Conservation (phyloP, 2,797 vertebrate species). For the Leuciscus waleckii region DNA sequence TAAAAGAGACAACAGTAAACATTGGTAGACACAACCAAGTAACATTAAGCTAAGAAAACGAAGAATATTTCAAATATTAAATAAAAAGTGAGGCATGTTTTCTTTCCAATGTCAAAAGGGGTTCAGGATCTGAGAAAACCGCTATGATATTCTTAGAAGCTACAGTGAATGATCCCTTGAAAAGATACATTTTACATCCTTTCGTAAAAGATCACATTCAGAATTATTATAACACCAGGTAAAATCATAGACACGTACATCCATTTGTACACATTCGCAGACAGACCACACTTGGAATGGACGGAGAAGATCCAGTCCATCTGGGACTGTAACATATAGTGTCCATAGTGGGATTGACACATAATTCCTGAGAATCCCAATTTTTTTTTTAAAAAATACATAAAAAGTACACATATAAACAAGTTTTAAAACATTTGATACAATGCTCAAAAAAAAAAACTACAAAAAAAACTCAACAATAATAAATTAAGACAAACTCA, state of each 20-base stretch:
- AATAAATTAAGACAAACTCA: conserved; percentile 60
- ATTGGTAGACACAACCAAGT: conserved; percentile 14
- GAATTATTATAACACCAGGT: background rate
- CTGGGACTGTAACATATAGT: conserved; percentile 30
- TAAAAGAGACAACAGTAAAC: conserved; percentile 33
- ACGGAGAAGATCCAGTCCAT: background rate
- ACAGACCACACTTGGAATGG: background rate
- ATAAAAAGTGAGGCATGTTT: conserved; percentile 31
- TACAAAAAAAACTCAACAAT: conserved; percentile 3
- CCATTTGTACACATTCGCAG: conserved; percentile 1
- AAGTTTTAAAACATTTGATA: conserved; percentile 8
- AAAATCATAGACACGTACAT: background rate
- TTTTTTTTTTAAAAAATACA: background rate
- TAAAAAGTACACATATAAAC: conserved; percentile 12
- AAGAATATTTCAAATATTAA: conserved; percentile 11
- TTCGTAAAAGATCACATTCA: background rate
- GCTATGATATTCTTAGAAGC: background rate
- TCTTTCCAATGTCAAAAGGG: conserved; percentile 4
- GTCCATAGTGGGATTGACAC: conserved; percentile 22
- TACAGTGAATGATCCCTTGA: background rate
- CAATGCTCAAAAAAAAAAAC: background rate
- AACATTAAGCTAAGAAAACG: conserved; percentile 30
- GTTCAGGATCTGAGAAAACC: background rate
- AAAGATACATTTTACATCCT: background rate
- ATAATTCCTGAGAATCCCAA: conserved; percentile 50